Evolutionary conservation across 2,888 invertebrate species (phyloP).

Genomic region (Metopia argyrocephala): DNA sequence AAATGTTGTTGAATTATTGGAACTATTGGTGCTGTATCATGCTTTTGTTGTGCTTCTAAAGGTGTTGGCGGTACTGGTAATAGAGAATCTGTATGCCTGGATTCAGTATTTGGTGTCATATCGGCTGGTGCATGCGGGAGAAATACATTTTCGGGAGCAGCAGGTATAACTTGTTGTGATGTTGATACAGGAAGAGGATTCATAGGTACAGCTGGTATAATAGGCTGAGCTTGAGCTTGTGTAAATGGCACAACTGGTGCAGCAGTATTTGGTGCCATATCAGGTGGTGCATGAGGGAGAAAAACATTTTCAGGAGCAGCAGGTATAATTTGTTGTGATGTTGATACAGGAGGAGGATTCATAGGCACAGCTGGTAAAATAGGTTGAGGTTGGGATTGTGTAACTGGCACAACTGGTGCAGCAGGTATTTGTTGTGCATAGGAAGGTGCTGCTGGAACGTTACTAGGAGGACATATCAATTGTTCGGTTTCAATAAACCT

Average conservation of each 20-base stretch:
- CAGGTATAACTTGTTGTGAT: neutral
- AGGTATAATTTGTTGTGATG: neutral
- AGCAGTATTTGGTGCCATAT: neutral
- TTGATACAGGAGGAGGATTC: neutral
- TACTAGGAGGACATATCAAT: slow-evolving; percentile 53
- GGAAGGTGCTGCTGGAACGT: neutral
- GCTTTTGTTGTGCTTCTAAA: neutral
- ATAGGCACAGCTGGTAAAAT: neutral
- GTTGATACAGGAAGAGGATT: neutral
- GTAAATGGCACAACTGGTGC: neutral
- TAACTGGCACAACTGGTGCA: neutral
- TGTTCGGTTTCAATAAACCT: slow-evolving; percentile 48
- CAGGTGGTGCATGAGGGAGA: neutral
- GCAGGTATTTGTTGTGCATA: neutral
- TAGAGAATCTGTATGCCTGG: neutral
- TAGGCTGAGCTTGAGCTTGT: neutral
- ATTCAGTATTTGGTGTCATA: neutral
- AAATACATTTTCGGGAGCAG: neutral
- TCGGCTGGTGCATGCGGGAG: too few relatives aligned
- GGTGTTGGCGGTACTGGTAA: neutral
- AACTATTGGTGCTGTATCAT: neutral
- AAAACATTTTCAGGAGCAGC: neutral
- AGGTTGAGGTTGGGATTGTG: neutral
- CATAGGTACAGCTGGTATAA: neutral
- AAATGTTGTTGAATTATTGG: neutral